Evolutionary conservation across 2,888 invertebrate genomes (phyloP).

Genomic region (Platycnemis pennipes): DNA sequence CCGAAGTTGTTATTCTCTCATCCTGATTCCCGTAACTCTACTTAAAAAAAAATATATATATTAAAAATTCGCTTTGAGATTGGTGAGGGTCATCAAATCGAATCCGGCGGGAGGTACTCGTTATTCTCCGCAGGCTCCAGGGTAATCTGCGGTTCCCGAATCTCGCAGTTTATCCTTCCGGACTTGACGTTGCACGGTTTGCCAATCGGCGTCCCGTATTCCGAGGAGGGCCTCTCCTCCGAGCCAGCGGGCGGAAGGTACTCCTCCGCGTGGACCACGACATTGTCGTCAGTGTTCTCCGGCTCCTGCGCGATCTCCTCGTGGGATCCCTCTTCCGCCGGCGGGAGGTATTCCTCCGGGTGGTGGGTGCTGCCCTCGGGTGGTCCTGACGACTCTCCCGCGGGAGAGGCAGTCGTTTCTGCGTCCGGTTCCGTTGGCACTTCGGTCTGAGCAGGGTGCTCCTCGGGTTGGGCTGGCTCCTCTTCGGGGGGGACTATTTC

Average conservation of each 20-base stretch:
- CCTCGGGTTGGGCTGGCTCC: neutral
- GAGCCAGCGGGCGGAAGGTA: conserved; percentile 15
- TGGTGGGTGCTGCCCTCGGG: neutral
- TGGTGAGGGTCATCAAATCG: neutral
- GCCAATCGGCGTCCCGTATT: neutral
- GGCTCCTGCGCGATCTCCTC: neutral
- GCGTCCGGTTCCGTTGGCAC: neutral
- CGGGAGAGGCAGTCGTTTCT: neutral
- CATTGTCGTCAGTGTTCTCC: neutral
- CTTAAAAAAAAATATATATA: neutral
- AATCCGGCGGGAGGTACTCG: neutral
- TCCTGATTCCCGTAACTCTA: neutral
- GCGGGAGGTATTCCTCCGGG: conserved; percentile 38
- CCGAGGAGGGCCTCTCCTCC: neutral
- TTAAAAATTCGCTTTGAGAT: neutral
- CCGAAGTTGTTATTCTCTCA: neutral
- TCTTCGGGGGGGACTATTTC: conserved; percentile 12
- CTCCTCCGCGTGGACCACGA: neutral
- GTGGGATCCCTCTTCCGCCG: neutral
- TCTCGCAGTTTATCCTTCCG: conserved; percentile 14
- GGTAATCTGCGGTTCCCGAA: neutral
- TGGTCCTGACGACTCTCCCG: neutral
- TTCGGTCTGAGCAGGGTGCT: neutral
- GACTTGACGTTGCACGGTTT: neutral
- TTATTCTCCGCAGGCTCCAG: conserved; percentile 16